Conservation (phyloP, 2,113 vertebrate genomes). For the Plestiodon gilberti region DNA sequence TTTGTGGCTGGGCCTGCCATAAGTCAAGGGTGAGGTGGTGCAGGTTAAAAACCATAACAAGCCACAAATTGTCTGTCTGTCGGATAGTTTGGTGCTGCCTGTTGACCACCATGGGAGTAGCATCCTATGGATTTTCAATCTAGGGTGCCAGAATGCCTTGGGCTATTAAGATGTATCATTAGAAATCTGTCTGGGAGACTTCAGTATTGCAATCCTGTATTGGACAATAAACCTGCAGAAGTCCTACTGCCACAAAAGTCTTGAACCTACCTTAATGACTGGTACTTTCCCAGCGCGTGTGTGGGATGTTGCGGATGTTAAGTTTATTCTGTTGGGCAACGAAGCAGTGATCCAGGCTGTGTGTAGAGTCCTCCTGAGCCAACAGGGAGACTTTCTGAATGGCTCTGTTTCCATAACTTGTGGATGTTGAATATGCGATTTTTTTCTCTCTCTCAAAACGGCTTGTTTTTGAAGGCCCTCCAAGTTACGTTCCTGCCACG, state of each 20-base stretch:
- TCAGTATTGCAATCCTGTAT: background rate
- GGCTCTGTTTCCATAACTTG: too few species aligned
- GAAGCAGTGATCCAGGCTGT: background rate
- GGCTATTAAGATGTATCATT: background rate
- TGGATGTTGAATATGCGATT: background rate
- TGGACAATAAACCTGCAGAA: background rate
- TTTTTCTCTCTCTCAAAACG: background rate
- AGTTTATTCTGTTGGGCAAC: background rate
- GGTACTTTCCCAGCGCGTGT: background rate
- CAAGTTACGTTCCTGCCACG: constrained; percentile 96
- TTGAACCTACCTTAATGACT: background rate
- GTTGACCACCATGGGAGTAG: background rate
- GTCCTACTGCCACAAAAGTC: background rate
- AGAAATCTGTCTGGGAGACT: background rate
- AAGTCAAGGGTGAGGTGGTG: too few species aligned
- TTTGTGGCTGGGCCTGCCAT: too few species aligned
- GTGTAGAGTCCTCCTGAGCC: background rate
- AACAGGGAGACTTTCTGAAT: background rate
- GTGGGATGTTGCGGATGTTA: background rate
- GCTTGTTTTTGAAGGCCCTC: constrained; percentile 85
- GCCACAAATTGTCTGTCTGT: background rate
- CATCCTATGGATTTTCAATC: background rate
- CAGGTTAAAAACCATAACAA: background rate
- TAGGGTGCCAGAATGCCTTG: background rate
- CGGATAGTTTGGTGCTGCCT: background rate